These are phyloP conservation scores for Orthosia gracilis DNA, from an alignment of 2,888 invertebrate species.

Conservation along the genomic window DNA sequence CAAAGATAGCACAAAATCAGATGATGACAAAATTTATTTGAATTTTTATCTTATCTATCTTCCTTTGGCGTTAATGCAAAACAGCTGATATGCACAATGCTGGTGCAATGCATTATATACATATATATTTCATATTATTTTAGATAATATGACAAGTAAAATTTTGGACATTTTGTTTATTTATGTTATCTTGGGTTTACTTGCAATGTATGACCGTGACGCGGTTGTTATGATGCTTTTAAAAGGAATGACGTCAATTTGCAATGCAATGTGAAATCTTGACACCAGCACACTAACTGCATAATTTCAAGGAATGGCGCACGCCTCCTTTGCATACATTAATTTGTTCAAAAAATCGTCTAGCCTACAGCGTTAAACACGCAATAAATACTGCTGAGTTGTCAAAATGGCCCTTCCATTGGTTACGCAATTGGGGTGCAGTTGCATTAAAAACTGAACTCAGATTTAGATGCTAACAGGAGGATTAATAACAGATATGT, in stretches of 20 bases:
- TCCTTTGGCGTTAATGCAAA: not conserved
- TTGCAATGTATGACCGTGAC: too few relatives aligned
- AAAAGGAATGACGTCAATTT: slow-evolving; percentile 1
- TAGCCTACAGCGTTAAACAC: too few relatives aligned
- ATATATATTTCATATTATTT: slow-evolving; percentile 2
- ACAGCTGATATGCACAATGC: slow-evolving; percentile 13
- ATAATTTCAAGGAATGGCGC: too few relatives aligned
- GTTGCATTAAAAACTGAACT: too few relatives aligned
- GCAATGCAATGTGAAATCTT: not conserved
- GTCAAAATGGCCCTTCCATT: too few relatives aligned
- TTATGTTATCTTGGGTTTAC: not conserved
- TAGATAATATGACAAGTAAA: not conserved
- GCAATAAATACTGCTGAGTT: too few relatives aligned
- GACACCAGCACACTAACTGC: not conserved
- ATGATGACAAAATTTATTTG: not conserved
- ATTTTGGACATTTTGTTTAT: not conserved
- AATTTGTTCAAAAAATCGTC: too few relatives aligned
- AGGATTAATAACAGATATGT: too few relatives aligned
- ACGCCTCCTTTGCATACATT: too few relatives aligned
- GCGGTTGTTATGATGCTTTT: not conserved
- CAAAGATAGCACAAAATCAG: not conserved
- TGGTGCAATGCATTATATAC: slow-evolving; percentile 4
- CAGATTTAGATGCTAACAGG: too few relatives aligned
- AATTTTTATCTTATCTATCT: slow-evolving; percentile 20
- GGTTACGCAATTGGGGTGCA: too few relatives aligned